Conservation (phyloP, 2,888 invertebrate species). For the Sclerodermus sp. region DNA sequence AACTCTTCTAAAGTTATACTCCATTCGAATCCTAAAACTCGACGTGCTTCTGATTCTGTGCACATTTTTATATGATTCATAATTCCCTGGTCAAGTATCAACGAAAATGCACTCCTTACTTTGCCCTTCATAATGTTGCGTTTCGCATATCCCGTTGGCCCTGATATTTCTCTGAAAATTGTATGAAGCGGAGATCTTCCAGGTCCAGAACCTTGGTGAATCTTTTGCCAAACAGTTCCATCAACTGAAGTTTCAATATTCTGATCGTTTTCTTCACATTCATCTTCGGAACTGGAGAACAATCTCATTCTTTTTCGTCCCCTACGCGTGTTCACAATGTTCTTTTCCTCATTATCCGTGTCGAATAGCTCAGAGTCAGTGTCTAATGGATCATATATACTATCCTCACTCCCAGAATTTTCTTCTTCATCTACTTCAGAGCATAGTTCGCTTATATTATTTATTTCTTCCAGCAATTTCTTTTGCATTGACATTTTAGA, state of each 20-base stretch:
- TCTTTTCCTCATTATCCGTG: conserved; percentile 10
- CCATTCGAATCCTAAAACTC: conserved; percentile 5
- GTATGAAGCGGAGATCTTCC: conserved; percentile 6
- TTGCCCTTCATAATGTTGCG: conserved; percentile 7
- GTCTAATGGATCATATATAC: conserved; percentile 1
- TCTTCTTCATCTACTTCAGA: neutral
- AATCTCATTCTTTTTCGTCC: conserved; percentile 4
- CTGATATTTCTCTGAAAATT: conserved; percentile 5
- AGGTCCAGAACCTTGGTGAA: neutral
- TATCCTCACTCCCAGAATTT: conserved; percentile 1
- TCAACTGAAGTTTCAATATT: conserved; percentile 6
- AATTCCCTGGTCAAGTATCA: conserved; percentile 11
- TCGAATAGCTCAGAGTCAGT: conserved; percentile 4
- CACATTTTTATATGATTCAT: conserved; percentile 5
- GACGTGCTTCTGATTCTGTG: conserved; percentile 3
- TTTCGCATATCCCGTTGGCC: too few relatives aligned
- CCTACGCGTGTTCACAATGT: conserved; percentile 5
- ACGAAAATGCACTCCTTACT: conserved; percentile 10
- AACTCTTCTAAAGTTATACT: neutral
- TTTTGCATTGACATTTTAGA: neutral
- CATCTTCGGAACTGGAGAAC: conserved; percentile 9
- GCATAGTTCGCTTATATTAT: neutral
- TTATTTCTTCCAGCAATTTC: neutral
- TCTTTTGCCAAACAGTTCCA: conserved; percentile 7
- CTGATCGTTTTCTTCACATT: conserved; percentile 8